Evolutionary conservation across 2,113 vertebrate species (phyloP).

Genomic region (Scomber japonicus): DNA sequence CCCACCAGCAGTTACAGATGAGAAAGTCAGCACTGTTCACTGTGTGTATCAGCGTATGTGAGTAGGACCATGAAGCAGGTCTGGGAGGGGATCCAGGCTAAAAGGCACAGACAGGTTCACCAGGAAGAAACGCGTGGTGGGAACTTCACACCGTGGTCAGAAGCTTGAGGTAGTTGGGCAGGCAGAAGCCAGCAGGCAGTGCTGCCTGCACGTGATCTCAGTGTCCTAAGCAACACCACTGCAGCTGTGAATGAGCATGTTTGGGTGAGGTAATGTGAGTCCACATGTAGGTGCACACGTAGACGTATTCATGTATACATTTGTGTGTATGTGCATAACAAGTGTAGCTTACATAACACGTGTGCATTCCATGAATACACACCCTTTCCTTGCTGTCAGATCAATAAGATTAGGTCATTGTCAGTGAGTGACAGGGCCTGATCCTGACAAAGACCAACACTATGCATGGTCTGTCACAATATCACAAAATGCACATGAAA

Average conservation of each 20-base stretch:
- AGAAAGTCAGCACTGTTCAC: constrained; percentile 65
- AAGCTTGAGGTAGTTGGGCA: constrained; percentile 34
- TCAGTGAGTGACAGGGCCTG: constrained; percentile 3
- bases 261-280: constrained; percentile 46
- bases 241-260: constrained; percentile 54
- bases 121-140: constrained; percentile 35
- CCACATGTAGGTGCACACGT: constrained; percentile 32
- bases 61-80: constrained; percentile 35
- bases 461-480: constrained; percentile 13
- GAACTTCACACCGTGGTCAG: constrained; percentile 50
- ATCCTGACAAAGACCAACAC: constrained; percentile 16
- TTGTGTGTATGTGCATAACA: constrained; percentile 20
- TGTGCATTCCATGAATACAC: constrained; percentile 58
- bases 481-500: constrained; percentile 36
- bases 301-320: constrained; percentile 15
- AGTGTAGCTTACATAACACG: constrained; percentile 2
- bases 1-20: constrained; percentile 63
- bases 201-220: constrained; percentile 43
- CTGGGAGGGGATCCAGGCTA: constrained; percentile 37
- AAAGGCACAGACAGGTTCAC: constrained; percentile 59
- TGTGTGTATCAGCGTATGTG: constrained; percentile 38
- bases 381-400: constrained; percentile 65
- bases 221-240: constrained; percentile 33
- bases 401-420: constrained; percentile 58
- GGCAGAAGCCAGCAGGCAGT: constrained; percentile 8